phyloP scores from a whole-genome alignment of 2,113 vertebrate genomes.

The Neotragus pygmaeus region DNA sequence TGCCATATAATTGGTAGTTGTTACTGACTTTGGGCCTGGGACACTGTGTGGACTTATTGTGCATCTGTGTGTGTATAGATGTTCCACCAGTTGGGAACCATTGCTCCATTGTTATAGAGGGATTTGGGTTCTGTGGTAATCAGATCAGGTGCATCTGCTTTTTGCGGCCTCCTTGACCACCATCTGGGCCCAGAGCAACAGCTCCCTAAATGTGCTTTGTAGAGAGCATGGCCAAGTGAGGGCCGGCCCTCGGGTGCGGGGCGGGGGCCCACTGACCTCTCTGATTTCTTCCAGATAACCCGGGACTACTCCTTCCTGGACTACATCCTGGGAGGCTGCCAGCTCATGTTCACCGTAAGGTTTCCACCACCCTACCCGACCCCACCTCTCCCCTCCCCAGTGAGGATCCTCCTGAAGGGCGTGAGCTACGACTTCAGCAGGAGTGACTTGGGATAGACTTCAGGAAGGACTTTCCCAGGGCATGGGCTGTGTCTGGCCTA shows the following conservation, averaged over 20 bases:
- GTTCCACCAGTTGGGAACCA: rapidly evolving
- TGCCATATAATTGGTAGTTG: too few relatives aligned
- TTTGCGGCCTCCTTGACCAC: not conserved
- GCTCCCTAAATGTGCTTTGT: not conserved
- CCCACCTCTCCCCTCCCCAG: not conserved
- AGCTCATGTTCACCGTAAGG: slow-evolving; percentile 98
- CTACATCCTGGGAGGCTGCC: slow-evolving; percentile 98
- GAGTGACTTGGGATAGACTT: not conserved
- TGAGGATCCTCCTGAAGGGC: not conserved
- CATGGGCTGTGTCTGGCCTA: not conserved
- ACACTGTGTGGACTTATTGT: not conserved
- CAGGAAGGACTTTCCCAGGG: not conserved
- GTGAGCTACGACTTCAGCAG: not conserved
- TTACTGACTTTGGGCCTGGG: not conserved
- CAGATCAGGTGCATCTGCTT: not conserved
- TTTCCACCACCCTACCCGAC: not conserved
- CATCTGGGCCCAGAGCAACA: not conserved
- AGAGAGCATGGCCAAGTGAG: not conserved
- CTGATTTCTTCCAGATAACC: slow-evolving; percentile 84
- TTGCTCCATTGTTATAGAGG: not conserved
- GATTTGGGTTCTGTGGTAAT: not conserved
- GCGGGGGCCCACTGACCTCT: not conserved
- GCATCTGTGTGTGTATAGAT: not conserved
- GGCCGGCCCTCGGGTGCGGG: not conserved
- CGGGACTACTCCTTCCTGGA: slow-evolving; percentile 97